A percentile compares a stretch with the other conserved stretches of the same genome.
These are phyloP conservation scores for Hippopotamyrus pictus DNA, from an alignment of 2,797 vertebrate genomes.

Conservation along the genomic window DNA sequence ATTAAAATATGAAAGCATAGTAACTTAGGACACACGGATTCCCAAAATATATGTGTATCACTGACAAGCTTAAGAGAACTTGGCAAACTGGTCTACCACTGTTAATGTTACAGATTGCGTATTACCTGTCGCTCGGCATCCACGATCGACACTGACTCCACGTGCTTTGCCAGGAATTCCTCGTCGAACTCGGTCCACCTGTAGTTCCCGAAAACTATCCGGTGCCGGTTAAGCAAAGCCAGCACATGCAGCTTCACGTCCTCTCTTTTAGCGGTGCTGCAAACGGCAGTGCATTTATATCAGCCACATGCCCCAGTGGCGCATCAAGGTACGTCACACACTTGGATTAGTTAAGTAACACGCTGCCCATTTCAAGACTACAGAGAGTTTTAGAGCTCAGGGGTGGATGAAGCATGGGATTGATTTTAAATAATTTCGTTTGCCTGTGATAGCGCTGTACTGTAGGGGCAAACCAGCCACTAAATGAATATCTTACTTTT, in stretches of 20 bases:
- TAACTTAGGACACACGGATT: background rate
- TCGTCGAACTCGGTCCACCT: conserved; percentile 91
- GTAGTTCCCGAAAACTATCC: conserved; percentile 79
- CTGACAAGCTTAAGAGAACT: background rate
- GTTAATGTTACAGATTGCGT: background rate
- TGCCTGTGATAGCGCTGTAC: background rate
- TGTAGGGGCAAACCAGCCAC: background rate
- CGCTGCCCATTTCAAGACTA: background rate
- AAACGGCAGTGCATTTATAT: conserved; percentile 1
- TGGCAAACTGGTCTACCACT: background rate
- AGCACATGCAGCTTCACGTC: conserved; percentile 69
- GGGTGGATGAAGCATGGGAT: background rate
- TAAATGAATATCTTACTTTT: background rate
- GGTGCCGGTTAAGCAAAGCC: conserved; percentile 77
- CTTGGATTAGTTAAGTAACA: background rate
- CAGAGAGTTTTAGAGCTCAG: background rate
- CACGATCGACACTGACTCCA: conserved; percentile 77
- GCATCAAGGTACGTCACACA: background rate
- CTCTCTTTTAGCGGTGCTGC: conserved; percentile 73
- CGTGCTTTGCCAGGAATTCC: conserved; percentile 74
- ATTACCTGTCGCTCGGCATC: conserved; percentile 64
- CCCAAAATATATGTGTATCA: background rate
- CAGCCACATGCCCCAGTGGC: background rate
- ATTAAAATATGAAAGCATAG: background rate
- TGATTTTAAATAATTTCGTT: background rate